Evolutionary conservation across 2,113 vertebrate species (phyloP).

Genomic region (Crotalus viridis): DNA sequence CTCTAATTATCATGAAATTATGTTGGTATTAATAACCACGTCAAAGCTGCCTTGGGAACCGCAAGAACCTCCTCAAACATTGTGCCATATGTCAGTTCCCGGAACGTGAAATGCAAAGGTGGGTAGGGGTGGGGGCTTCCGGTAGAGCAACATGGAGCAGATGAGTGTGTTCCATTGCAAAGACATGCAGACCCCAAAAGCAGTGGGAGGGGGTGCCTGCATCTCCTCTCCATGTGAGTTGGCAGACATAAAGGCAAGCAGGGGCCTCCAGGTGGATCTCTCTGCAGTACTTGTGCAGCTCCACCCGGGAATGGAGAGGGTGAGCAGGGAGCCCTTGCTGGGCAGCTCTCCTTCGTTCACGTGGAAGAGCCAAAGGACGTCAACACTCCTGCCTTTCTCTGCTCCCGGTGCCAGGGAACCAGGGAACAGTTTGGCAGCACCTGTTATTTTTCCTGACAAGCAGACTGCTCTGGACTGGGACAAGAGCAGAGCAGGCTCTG

Average conservation of each 20-base stretch:
- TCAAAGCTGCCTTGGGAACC: constrained; percentile 78
- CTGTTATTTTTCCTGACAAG: neutral
- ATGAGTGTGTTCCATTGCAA: fast-evolving
- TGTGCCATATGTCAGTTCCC: constrained; percentile 71
- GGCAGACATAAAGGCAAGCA: neutral
- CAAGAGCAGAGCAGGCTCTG: neutral
- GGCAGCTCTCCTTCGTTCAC: neutral
- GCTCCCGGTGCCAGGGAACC: neutral
- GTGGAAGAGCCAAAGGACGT: neutral
- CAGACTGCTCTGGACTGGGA: neutral
- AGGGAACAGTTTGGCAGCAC: neutral
- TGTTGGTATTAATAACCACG: constrained; percentile 84
- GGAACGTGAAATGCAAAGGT: constrained; percentile 37
- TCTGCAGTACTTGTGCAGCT: neutral
- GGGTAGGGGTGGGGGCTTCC: neutral
- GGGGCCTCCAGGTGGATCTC: neutral
- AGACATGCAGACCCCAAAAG: fast-evolving
- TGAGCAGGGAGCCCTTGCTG: neutral
- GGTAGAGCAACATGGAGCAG: neutral
- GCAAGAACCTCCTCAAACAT: constrained; percentile 65
- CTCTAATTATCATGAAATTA: constrained; percentile 84
- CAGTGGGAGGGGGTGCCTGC: neutral
- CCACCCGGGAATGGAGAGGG: neutral
- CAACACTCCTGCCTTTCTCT: neutral
- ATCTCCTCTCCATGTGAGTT: neutral